Percentiles rank a stretch among this genome's conserved stretches.
Evolutionary conservation across 2,888 invertebrate species (phyloP).

Genomic region (Dyspetes luteomarginatus): DNA sequence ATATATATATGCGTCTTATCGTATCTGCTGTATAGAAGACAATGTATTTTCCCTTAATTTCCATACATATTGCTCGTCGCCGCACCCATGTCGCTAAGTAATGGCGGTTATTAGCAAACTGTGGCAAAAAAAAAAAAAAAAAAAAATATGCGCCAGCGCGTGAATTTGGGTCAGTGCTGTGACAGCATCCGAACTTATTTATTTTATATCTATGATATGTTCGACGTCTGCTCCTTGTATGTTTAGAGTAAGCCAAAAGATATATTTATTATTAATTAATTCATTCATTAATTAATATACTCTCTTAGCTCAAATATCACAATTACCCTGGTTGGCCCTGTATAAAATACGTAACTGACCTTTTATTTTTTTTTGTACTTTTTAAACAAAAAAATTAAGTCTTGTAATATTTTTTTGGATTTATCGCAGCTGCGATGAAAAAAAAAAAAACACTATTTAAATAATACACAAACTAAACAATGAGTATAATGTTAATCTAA

Average conservation of each 20-base stretch:
- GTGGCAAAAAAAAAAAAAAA: background rate
- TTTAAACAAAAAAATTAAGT: too few species aligned
- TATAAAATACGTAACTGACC: too few species aligned
- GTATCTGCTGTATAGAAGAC: slow-evolving; percentile 6
- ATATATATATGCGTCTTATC: background rate
- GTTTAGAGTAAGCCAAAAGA: background rate
- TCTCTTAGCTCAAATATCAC: too few species aligned
- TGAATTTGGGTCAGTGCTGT: slow-evolving; percentile 17
- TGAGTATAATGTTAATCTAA: background rate
- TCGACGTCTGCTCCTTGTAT: background rate
- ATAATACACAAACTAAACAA: too few species aligned
- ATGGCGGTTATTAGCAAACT: too few species aligned
- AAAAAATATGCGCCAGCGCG: background rate
- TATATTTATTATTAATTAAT: background rate
- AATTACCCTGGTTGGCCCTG: too few species aligned
- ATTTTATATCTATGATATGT: background rate
- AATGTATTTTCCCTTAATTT: slow-evolving; percentile 34
- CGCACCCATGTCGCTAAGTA: slow-evolving; percentile 5
- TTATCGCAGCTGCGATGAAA: too few species aligned
- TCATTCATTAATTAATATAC: background rate
- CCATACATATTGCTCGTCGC: slow-evolving; percentile 30
- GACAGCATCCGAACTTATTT: slow-evolving; percentile 1
- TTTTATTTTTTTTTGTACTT: too few species aligned
- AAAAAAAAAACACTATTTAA: too few species aligned
- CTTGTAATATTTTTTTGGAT: too few species aligned